Evolutionary conservation across 2,888 invertebrate genomes (phyloP), one percentile per base, ranked within the genome.

Genomic region (Entomobrya multifasciata): DNA sequence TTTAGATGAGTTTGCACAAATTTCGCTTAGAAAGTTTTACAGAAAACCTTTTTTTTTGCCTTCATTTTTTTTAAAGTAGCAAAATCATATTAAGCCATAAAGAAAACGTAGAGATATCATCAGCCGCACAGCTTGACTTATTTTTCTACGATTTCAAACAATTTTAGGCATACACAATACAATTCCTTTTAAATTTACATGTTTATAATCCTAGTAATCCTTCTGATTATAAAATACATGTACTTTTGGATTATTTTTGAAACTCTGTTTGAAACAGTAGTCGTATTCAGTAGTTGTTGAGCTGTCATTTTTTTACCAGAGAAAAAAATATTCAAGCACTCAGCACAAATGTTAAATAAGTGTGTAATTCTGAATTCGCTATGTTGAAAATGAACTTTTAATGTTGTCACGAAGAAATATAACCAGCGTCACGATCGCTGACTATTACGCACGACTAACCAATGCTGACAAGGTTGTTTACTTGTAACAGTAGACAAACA

Each of bases 331-430:
- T 6, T n/a, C n/a, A 57, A n/a, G n/a, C n/a, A n/a, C n/a, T n/a
- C 6, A 5, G 20, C n/a, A 17, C 20, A 22, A 8, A 25, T 20
- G 62, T 30, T 11, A 67, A 67, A 67, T n/a, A n/a, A n/a, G n/a
- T n/a, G n/a, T n/a, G 52, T 74, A 74, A 30, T 20, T n/a, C n/a
- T n/a, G n/a, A n/a, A n/a, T n/a, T n/a, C n/a, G n/a, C 3, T 25
- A 15, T 27, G 25, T 49, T 49, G 0, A 57, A 77, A 41, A 77
- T 41, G 76, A 77, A 36, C 44, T 20, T 57, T 36, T 77, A 77
- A 77, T 77, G 57, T 77, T 22, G 60, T 77, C 77, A 77, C 77
- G 77, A 77, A 25, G 11, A 17, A 36, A 22, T 44, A 44, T 41
- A 60, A 60, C n/a, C 41, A 44, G 52, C 36, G 76, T 76, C 76